These are phyloP conservation scores for Conistra vaccinii DNA, from an alignment of 2,888 invertebrate species.

Conservation along the genomic window DNA sequence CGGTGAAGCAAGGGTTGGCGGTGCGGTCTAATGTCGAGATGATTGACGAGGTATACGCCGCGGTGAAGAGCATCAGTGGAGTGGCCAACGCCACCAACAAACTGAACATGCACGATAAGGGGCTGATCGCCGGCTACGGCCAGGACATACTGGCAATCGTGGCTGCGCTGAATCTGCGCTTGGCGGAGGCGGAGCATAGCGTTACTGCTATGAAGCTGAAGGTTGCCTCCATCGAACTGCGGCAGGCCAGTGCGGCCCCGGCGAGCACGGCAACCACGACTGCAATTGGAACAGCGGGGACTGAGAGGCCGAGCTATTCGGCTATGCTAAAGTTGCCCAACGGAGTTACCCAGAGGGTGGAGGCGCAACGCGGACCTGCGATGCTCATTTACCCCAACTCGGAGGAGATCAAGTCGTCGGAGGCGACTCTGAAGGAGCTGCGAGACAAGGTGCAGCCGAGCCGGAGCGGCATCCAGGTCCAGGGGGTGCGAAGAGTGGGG, in stretches of 20 bases:
- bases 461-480: rapidly evolving
- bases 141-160: background rate
- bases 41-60: background rate
- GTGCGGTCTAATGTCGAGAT: background rate
- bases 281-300: rapidly evolving
- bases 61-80: rapidly evolving
- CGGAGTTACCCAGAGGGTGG: rapidly evolving
- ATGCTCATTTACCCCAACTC: background rate
- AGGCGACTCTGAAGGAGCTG: background rate
- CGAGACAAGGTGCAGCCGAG: background rate
- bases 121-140: background rate
- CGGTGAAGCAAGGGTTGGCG: background rate
- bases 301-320: rapidly evolving
- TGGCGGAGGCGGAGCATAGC: background rate
- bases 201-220: rapidly evolving
- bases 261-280: rapidly evolving
- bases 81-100: background rate
- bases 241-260: rapidly evolving
- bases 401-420: background rate
- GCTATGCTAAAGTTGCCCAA: background rate
- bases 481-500: background rate
- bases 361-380: background rate
- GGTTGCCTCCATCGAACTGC: background rate
- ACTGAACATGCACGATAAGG: rapidly evolving
- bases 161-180: background rate